These are phyloP conservation scores for Neotoma lepida DNA, from an alignment of 2,113 vertebrate species.

Conservation along the genomic window DNA sequence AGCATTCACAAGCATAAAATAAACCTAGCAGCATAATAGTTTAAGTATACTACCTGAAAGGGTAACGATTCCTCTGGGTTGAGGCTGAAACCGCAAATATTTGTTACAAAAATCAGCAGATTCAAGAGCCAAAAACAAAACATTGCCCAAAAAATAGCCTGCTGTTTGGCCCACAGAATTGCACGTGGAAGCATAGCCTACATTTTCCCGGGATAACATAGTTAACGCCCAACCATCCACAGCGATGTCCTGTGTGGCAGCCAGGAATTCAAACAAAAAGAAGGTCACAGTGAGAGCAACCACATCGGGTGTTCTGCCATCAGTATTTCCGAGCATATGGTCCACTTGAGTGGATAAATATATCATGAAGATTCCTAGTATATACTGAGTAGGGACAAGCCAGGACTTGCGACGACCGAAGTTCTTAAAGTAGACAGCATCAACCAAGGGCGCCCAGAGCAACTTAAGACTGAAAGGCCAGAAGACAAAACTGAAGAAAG, in stretches of 20 bases:
- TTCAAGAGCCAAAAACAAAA: constrained; percentile 97
- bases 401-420: constrained; percentile 98
- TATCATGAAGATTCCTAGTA: constrained; percentile 98
- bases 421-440: constrained; percentile 91
- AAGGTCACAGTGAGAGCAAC: constrained; percentile 92
- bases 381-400: constrained; percentile 97
- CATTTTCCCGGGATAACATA: constrained; percentile 96
- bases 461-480: constrained; percentile 99
- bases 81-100: constrained; percentile 92
- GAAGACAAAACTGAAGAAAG: constrained; percentile 98
- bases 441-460: constrained; percentile 97
- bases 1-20: background rate
- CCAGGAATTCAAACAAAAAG: constrained; percentile 96
- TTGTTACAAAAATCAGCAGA: constrained; percentile 98
- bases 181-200: constrained; percentile 98
- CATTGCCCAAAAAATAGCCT: constrained; percentile 97
- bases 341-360: constrained; percentile 92
- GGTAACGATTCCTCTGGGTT: constrained; percentile 93
- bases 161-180: constrained; percentile 99
- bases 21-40: background rate
- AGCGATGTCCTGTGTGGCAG: constrained; percentile 98
- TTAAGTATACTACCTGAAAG: constrained; percentile 91
- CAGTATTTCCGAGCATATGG: constrained; percentile 86
- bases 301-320: constrained; percentile 88
- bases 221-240: constrained; percentile 99